These are phyloP conservation scores for Drosophila flavopinicola DNA, from an alignment of 2,888 invertebrate species.

Conservation along the genomic window DNA sequence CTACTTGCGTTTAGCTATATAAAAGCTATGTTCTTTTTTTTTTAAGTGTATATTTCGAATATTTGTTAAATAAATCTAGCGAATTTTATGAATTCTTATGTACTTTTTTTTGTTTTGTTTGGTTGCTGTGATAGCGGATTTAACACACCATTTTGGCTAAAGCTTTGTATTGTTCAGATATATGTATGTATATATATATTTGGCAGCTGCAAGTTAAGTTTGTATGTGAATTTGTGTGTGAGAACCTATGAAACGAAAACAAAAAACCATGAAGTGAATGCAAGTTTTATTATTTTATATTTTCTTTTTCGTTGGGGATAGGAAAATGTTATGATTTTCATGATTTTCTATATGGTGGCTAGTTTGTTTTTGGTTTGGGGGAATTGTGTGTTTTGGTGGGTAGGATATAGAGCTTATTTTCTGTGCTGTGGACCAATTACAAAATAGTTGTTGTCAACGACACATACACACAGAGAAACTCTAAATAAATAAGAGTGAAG, in stretches of 20 bases:
- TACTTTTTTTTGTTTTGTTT: conserved; percentile 22
- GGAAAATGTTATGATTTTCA: conserved; percentile 24
- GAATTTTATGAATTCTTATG: conserved; percentile 23
- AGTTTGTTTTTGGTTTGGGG: too few species aligned
- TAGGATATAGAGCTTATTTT: conserved; percentile 7
- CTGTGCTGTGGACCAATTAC: conserved; percentile 53
- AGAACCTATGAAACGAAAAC: conserved; percentile 63
- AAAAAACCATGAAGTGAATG: conserved; percentile 54
- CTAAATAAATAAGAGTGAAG: conserved; percentile 52
- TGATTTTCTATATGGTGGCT: too few species aligned
- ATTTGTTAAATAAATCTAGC: conserved; percentile 24
- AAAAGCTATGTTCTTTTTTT: conserved; percentile 29
- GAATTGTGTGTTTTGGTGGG: conserved; percentile 8
- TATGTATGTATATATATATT: too few species aligned
- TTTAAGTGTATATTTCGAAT: conserved; percentile 28
- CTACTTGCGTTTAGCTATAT: conserved; percentile 48
- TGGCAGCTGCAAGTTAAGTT: conserved; percentile 59
- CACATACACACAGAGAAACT: conserved; percentile 55
- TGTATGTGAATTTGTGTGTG: conserved; percentile 51
- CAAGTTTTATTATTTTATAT: conserved; percentile 34
- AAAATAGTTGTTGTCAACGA: conserved; percentile 46
- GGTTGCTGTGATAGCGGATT: conserved; percentile 64
- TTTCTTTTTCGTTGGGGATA: not conserved
- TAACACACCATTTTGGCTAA: conserved; percentile 76
- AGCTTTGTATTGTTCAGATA: conserved; percentile 49